Conservation (phyloP, 1,140 invertebrate genomes). For the Sarcophaga peregrina region DNA sequence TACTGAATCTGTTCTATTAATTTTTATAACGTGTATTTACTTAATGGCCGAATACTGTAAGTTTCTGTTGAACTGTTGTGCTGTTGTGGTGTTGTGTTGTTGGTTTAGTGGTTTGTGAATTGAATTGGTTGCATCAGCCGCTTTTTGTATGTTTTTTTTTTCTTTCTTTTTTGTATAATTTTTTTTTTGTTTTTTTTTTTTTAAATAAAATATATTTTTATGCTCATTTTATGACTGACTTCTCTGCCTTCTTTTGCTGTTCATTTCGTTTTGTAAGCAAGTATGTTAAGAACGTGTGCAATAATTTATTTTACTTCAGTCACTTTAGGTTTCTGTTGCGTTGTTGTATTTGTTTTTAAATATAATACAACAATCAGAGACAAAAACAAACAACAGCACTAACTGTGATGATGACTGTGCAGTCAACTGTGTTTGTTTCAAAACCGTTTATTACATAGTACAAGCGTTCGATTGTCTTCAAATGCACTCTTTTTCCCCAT, state of each 20-base stretch:
- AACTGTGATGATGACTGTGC: too few species aligned
- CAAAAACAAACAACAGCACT: too few species aligned
- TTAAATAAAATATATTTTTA: too few species aligned
- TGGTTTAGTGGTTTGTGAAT: not conserved
- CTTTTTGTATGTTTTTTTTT: not conserved
- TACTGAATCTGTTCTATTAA: too few species aligned
- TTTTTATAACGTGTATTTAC: too few species aligned
- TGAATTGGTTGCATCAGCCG: constrained; percentile 9
- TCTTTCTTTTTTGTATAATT: not conserved
- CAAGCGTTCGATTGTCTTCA: not conserved
- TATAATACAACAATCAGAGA: not conserved
- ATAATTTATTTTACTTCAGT: constrained; percentile 15
- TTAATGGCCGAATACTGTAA: too few species aligned
- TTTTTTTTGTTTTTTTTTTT: not conserved
- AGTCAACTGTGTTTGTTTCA: too few species aligned
- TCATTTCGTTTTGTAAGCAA: not conserved
- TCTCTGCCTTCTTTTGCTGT: too few species aligned
- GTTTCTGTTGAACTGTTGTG: not conserved
- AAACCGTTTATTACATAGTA: too few species aligned
- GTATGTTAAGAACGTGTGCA: not conserved
- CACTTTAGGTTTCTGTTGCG: not conserved
- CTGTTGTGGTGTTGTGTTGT: not conserved
- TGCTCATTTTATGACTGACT: too few species aligned
- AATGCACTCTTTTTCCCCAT: not conserved
- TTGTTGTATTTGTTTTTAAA: not conserved